Conservation (phyloP, 2,113 vertebrate genomes). For the Petromus typicus region DNA sequence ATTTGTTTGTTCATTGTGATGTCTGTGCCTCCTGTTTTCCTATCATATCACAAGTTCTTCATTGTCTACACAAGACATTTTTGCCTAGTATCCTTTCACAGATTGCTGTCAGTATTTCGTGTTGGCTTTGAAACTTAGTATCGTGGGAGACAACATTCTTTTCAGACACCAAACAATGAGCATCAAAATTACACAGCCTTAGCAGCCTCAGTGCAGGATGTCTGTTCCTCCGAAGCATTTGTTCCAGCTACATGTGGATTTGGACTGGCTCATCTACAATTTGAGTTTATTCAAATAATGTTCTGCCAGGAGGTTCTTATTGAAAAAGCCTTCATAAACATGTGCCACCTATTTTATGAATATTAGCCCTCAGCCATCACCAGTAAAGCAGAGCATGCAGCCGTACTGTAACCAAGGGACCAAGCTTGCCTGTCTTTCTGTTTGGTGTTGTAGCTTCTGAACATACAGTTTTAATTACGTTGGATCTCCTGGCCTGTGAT, state of each 20-base stretch:
- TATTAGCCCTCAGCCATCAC: conserved; percentile 38
- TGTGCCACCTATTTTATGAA: conserved; percentile 55
- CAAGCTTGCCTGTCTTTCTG: conserved; percentile 17
- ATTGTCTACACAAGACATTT: not conserved
- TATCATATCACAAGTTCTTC: conserved; percentile 39
- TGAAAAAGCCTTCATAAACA: conserved; percentile 23
- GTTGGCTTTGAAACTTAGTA: conserved; percentile 39
- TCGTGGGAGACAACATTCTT: not conserved
- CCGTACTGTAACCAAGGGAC: not conserved
- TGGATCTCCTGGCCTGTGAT: conserved; percentile 50
- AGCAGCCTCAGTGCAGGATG: not conserved
- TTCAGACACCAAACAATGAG: not conserved
- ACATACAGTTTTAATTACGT: conserved; percentile 64
- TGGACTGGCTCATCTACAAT: conserved; percentile 33
- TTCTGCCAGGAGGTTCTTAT: conserved; percentile 17
- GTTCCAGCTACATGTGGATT: not conserved
- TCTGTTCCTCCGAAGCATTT: not conserved
- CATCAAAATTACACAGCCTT: not conserved
- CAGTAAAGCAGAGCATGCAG: conserved; percentile 41
- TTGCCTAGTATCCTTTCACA: not conserved
- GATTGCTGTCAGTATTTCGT: not conserved
- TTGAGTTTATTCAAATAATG: conserved; percentile 34
- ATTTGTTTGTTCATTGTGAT: conserved; percentile 48
- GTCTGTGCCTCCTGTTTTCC: not conserved
- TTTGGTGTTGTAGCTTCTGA: conserved; percentile 54